These are phyloP conservation scores for Apodemia hepburni DNA, from an alignment of 2,888 invertebrate species.

Conservation along the genomic window DNA sequence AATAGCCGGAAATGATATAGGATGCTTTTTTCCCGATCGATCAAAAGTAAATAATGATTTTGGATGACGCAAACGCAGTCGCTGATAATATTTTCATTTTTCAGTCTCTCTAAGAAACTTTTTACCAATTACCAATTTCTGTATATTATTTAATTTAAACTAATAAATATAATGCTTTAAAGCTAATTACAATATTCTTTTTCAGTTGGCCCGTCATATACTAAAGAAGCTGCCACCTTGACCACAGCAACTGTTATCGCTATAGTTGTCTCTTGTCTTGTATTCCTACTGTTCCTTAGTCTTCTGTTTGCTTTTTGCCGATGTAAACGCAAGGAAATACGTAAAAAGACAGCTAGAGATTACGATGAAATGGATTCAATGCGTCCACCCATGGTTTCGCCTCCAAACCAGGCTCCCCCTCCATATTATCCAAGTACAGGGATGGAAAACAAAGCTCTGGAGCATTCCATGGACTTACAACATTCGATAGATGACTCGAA, in stretches of 20 bases:
- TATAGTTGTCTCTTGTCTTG: constrained; percentile 88
- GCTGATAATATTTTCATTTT: too few relatives aligned
- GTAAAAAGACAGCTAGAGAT: constrained; percentile 92
- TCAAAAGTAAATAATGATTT: too few relatives aligned
- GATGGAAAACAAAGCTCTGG: constrained; percentile 94
- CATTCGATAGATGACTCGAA: constrained; percentile 92
- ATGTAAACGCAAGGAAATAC: constrained; percentile 89
- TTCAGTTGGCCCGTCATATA: constrained; percentile 89
- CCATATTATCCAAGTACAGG: constrained; percentile 93
- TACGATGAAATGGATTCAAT: constrained; percentile 93
- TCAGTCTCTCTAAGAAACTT: neutral
- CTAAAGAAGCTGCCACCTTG: constrained; percentile 88
- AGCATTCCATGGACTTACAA: constrained; percentile 93
- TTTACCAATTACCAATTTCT: constrained; percentile 3
- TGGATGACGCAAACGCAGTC: too few relatives aligned
- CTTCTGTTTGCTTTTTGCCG: constrained; percentile 91
- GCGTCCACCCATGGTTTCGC: constrained; percentile 91
- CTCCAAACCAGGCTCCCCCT: constrained; percentile 92
- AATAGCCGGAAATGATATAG: too few relatives aligned
- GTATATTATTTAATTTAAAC: neutral
- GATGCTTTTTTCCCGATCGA: too few relatives aligned
- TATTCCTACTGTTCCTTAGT: constrained; percentile 84
- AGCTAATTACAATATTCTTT: constrained; percentile 17
- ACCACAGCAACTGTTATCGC: constrained; percentile 89
- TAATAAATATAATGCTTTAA: neutral